Percentiles rank a stretch among this genome's conserved stretches.
phyloP scores from a whole-genome alignment of 2,888 invertebrate genomes.

The Fragum fragum region DNA sequence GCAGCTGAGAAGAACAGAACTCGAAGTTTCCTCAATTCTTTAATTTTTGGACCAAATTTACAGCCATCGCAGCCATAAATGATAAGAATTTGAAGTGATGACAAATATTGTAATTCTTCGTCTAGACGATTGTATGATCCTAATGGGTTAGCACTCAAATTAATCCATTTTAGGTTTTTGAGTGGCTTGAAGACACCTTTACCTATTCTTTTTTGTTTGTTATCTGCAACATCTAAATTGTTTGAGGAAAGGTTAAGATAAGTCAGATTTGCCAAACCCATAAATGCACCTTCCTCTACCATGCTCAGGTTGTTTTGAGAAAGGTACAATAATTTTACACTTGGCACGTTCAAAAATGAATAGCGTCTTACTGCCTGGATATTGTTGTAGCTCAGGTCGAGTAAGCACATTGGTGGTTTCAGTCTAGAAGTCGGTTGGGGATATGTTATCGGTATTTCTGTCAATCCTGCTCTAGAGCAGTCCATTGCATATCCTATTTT shows the following conservation, averaged over 20 bases:
- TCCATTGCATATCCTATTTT: constrained; percentile 10
- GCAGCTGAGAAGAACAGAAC: constrained; percentile 31
- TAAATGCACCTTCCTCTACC: constrained; percentile 1
- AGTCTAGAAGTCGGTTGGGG: background rate
- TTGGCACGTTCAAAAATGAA: background rate
- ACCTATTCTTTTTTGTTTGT: background rate
- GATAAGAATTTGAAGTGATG: background rate
- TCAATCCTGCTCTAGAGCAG: background rate
- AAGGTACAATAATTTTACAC: constrained; percentile 19
- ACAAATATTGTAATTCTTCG: constrained; percentile 2
- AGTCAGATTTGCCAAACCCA: background rate
- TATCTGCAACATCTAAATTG: background rate
- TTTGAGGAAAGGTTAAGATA: constrained; percentile 26
- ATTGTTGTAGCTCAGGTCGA: constrained; percentile 16
- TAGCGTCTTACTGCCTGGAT: background rate
- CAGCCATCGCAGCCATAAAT: constrained; percentile 19
- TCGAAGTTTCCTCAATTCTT: constrained; percentile 19
- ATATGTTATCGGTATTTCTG: background rate
- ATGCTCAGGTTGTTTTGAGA: background rate
- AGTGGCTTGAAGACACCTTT: constrained; percentile 30
- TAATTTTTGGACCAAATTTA: constrained; percentile 37
- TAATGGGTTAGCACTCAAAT: constrained; percentile 16
- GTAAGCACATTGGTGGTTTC: constrained; percentile 14
- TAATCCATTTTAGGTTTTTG: constrained; percentile 1
- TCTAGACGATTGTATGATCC: constrained; percentile 16